Evolutionary conservation across 2,113 vertebrate species (phyloP).

Genomic region (Corythoichthys haematopterus): DNA sequence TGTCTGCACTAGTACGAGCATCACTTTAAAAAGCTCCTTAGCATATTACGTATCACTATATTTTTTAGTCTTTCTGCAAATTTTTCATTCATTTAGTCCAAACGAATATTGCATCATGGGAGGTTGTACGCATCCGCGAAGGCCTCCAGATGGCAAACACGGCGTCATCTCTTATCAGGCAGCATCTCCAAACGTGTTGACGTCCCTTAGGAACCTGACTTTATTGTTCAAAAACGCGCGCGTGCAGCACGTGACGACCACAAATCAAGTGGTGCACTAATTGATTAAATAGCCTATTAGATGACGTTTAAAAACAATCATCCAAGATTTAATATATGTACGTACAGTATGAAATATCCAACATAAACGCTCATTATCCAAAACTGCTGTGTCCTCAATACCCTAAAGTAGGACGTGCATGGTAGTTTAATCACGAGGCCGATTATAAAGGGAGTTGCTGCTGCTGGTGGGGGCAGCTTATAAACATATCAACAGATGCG

Average conservation of each 20-base stretch:
- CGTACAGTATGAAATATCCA: conserved; percentile 6
- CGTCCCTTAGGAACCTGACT: background rate
- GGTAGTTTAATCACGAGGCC: conserved; percentile 39
- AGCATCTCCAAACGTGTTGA: background rate
- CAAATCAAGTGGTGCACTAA: background rate
- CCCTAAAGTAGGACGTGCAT: conserved; percentile 44
- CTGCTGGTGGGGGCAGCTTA: background rate
- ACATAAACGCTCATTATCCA: conserved; percentile 5
- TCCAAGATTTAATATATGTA: no score
- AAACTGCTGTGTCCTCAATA: conserved; percentile 64
- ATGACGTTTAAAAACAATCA: background rate
- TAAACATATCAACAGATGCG: conserved; percentile 58
- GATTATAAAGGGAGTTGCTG: background rate
- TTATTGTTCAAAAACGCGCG: background rate
- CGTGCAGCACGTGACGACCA: background rate
- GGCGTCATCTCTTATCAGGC: background rate
- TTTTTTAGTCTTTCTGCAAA: no score
- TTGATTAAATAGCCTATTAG: background rate
- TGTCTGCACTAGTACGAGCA: no score
- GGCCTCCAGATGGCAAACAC: background rate
- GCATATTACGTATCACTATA: no score
- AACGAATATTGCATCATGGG: no score
- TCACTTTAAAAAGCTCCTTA: no score
- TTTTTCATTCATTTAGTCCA: no score
- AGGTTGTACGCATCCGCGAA: no score